Percentiles rank a stretch among this genome's conserved stretches.
phyloP scores from a whole-genome alignment of 2,113 vertebrate species.

The Lota lota region DNA sequence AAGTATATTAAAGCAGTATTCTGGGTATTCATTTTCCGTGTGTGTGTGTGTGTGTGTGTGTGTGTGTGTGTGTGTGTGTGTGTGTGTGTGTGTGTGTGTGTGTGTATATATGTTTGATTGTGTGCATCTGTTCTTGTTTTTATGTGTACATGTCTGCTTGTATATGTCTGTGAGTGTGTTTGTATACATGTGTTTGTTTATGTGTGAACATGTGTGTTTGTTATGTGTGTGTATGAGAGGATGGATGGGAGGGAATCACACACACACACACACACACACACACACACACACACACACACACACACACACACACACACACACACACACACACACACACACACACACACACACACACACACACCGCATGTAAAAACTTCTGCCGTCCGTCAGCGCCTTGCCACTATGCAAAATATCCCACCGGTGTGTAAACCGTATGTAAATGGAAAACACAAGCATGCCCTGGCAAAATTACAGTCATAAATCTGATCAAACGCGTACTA shows the following conservation, averaged over 20 bases:
- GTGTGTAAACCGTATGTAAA: constrained; percentile 69
- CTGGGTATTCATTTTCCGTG: too few relatives aligned
- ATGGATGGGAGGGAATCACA: neutral
- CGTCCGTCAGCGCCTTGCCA: constrained; percentile 66
- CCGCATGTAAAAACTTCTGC: constrained; percentile 48
- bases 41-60: too few relatives aligned
- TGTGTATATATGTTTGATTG: too few relatives aligned
- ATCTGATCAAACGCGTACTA: constrained; percentile 62
- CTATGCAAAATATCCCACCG: constrained; percentile 66
- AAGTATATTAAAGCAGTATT: too few relatives aligned
- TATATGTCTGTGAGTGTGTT: too few relatives aligned
- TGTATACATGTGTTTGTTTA: neutral
- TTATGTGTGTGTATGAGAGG: neutral
- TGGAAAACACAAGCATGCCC: constrained; percentile 64
- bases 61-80: too few relatives aligned
- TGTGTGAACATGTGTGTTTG: constrained; percentile 14
- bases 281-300: constrained; percentile 1
- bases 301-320: neutral
- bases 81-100: too few relatives aligned
- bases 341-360: constrained; percentile 30
- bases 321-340: neutral
- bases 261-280: neutral
- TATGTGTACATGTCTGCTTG: too few relatives aligned
- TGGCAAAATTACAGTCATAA: constrained; percentile 61
- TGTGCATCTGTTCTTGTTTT: too few relatives aligned